Evolutionary conservation across 2,888 invertebrate genomes (phyloP).

Genomic region (Andrena trimmerana): DNA sequence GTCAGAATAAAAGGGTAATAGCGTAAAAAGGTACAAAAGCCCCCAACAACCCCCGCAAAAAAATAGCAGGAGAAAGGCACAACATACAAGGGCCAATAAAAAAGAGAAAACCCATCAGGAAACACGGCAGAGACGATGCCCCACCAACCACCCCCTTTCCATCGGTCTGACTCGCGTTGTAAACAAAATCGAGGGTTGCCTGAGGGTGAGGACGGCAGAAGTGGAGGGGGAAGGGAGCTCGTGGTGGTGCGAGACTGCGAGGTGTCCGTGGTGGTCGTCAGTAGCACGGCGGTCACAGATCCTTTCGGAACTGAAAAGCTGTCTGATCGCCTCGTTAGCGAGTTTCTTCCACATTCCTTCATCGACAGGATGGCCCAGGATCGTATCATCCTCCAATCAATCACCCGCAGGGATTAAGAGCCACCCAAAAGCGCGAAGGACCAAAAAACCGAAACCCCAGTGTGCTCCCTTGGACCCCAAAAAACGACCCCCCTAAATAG

Average conservation of each 20-base stretch:
- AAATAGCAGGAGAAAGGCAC: not conserved
- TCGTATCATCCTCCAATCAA: not conserved
- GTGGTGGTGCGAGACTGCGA: constrained; percentile 53
- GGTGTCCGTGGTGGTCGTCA: constrained; percentile 57
- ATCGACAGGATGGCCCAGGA: not conserved
- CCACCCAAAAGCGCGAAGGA: not conserved
- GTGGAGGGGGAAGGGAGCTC: constrained; percentile 43
- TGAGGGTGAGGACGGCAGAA: constrained; percentile 34
- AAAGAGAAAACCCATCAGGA: not conserved
- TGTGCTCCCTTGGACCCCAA: not conserved
- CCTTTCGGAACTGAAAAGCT: constrained; percentile 50
- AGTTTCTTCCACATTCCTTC: not conserved
- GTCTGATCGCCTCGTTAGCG: not conserved
- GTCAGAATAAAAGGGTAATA: too few species aligned
- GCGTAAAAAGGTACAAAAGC: too few species aligned
- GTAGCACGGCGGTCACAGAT: constrained; percentile 59
- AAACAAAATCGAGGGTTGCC: constrained; percentile 61
- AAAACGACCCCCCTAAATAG: not conserved
- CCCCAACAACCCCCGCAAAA: not conserved
- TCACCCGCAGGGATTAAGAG: not conserved
- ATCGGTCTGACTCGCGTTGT: constrained; percentile 24
- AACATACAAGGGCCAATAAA: not conserved
- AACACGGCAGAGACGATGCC: constrained; percentile 5
- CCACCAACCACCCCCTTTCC: constrained; percentile 8
- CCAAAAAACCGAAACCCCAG: not conserved